These are phyloP conservation scores for Moxostoma hubbsi DNA, from an alignment of 2,797 vertebrate genomes.

Conservation along the genomic window DNA sequence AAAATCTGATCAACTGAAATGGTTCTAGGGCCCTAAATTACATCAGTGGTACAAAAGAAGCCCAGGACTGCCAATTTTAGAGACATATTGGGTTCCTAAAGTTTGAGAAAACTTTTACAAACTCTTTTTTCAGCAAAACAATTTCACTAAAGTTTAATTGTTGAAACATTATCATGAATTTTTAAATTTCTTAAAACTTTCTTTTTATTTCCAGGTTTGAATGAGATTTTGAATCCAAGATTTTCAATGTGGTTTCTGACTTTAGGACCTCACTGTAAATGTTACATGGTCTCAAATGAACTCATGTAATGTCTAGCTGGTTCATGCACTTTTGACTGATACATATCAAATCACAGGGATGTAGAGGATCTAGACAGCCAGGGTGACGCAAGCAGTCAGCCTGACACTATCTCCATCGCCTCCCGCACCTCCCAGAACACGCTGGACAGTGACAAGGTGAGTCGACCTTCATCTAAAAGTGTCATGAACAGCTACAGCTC, in stretches of 20 bases:
- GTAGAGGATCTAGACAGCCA: constrained; percentile 88
- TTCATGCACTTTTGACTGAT: not conserved
- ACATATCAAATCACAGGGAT: constrained; percentile 71
- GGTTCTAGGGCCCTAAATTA: not conserved
- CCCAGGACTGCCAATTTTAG: no score
- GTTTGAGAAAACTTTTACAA: no score
- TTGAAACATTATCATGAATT: no score
- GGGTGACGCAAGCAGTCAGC: constrained; percentile 87
- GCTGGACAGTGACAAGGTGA: constrained; percentile 87
- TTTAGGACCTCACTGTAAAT: no score
- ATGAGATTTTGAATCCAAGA: no score
- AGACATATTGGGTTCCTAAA: no score
- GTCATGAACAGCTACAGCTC: not conserved
- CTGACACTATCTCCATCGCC: constrained; percentile 87
- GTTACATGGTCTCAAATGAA: not conserved
- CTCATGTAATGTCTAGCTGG: not conserved
- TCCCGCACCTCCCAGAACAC: constrained; percentile 89
- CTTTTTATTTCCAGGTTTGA: no score
- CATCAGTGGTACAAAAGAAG: no score
- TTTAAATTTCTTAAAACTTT: no score
- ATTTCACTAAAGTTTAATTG: no score
- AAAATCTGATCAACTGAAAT: not conserved
- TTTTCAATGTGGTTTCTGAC: no score
- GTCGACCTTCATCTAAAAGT: constrained; percentile 21
- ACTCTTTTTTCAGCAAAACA: no score